Base-by-base conservation (phyloP, 2,888 invertebrate species). In the Teleiodes luculella region DNA sequence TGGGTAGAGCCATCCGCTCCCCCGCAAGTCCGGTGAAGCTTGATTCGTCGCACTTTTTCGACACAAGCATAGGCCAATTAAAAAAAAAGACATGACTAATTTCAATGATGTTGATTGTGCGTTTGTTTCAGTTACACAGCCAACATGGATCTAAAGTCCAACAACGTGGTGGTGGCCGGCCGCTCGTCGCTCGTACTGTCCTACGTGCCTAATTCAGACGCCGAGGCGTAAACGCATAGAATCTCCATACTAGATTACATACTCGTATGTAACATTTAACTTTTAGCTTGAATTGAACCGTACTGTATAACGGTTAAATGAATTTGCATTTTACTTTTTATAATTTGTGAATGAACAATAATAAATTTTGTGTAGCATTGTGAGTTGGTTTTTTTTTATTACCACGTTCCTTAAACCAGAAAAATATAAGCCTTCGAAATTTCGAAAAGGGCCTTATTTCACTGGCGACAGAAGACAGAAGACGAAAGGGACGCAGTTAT, bases 151-250 rank as follows among this genome's bases (percentile, higher is more conserved):
- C 76, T 92, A 36, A 58, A 69, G n/a, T 87, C 92, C 1, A 83
- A 89, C 36, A 74, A 83, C 5, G 83, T 95, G 57, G 77, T 90
- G 14, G 87, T 95, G 52, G 91, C 94, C 0, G 81, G 92, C 0
- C 90, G 90, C 66, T 92, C 94, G 10, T 91, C 94, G 0, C 81
- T 94, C 13, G 89, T 95, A 39, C 83, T 95, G 49, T 93, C 93
- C 14, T 95, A 94, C 76, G 94, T 94, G 33, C 94, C 95, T 14
- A 80, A 79, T 55, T 74, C 70, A 0, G 60, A 60, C 0, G 71
- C 75, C 1, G 80, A 82, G 35, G 63, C 77, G 31, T 81, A 70
- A 65, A 55, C 39, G 0, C n/a, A 20, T 14, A 37, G 2, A n/a
- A 4, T 4, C 13, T 36, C 1, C 5, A 13, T 24, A 6, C 24